Base-by-base conservation (phyloP, 2,113 vertebrate species). In the Neodontobutis hainanensis region DNA sequence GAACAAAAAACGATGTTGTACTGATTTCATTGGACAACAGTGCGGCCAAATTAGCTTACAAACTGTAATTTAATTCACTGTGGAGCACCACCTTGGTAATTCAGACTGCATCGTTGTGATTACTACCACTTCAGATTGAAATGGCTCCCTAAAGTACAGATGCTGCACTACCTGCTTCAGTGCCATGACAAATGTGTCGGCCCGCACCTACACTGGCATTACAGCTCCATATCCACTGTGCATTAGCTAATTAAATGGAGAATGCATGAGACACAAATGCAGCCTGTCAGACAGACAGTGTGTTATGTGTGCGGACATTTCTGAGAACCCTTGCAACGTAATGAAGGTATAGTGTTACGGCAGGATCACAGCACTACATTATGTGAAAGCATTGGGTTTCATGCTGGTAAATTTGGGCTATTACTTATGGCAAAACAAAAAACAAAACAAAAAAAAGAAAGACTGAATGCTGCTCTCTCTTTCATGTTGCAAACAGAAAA, bases 51-150 rank as follows among this genome's bases (percentile, higher is more conserved):
- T 77, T 69, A 72, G 44, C 84, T 84, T 57, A 64, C 63, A 75
- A 69, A 86, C 83, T 75, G 76, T 70, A 75, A 84, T 87, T 85
- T 74, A 65, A 85, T 76, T 74, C 67, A 73, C 66, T 75, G 61
- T 76, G 55, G 78, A 82, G 82, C 63, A 64, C 58, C 67, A 85
- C 68, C 74, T 80, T 46, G 14, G 82, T 77, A 82, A 87, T 85
- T 70, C 75, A 74, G 80, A 61, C 69, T 79, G 78, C 85, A 85
- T 84, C 81, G 63, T 4, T 0, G 65, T 87, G 78, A 85, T 84
- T 85, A 84, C 76, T 46, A 80, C 71, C 77, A 78, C 76, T 87
- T 84, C 58, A 77, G 69, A 77, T 85, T 82, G 36, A 78, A 82
- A 84, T 75, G 80, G 69, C 65, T 46, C 71, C 50, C 69, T 77